These are phyloP conservation scores for Poeciliopsis presidionis DNA, from an alignment of 2,797 vertebrate genomes.

Conservation along the genomic window DNA sequence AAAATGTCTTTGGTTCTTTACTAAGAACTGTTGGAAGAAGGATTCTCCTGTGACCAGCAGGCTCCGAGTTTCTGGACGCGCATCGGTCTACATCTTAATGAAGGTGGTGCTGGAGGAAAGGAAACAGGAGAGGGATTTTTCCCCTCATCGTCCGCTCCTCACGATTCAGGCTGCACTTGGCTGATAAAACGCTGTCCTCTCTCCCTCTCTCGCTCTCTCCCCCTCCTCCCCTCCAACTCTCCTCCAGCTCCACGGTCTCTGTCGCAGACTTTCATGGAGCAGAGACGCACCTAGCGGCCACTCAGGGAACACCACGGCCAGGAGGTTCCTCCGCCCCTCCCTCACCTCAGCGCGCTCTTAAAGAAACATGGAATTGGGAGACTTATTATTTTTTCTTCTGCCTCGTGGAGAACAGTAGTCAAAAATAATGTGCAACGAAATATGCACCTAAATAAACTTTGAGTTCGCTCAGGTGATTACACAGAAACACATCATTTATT, in stretches of 20 bases:
- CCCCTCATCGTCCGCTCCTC: conserved; percentile 75
- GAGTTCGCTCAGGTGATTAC: background rate
- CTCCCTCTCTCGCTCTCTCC: conserved; percentile 42
- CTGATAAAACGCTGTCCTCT: conserved; percentile 81
- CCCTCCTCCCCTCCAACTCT: conserved; percentile 50
- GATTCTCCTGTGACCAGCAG: conserved; percentile 78
- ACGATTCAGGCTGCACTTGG: conserved; percentile 84
- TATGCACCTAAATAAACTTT: no score
- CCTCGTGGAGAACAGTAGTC: background rate
- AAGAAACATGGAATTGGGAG: conserved; percentile 60
- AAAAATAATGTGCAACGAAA: background rate
- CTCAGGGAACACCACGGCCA: conserved; percentile 69
- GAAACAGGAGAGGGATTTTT: conserved; percentile 57
- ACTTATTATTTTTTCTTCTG: background rate
- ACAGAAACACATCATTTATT: background rate
- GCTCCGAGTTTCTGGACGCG: conserved; percentile 73
- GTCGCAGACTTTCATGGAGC: conserved; percentile 88
- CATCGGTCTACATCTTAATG: conserved; percentile 72
- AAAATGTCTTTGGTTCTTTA: conserved; percentile 48
- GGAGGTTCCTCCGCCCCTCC: conserved; percentile 18
- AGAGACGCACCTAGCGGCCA: conserved; percentile 90
- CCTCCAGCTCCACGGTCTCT: conserved; percentile 39
- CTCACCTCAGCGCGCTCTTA: conserved; percentile 55
- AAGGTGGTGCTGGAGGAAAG: conserved; percentile 59
- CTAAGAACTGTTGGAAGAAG: conserved; percentile 43